A percentile compares a stretch with the other conserved stretches of the same genome.
These are phyloP conservation scores for Adelges cooleyi DNA, from an alignment of 1,140 invertebrate species.

Conservation along the genomic window DNA sequence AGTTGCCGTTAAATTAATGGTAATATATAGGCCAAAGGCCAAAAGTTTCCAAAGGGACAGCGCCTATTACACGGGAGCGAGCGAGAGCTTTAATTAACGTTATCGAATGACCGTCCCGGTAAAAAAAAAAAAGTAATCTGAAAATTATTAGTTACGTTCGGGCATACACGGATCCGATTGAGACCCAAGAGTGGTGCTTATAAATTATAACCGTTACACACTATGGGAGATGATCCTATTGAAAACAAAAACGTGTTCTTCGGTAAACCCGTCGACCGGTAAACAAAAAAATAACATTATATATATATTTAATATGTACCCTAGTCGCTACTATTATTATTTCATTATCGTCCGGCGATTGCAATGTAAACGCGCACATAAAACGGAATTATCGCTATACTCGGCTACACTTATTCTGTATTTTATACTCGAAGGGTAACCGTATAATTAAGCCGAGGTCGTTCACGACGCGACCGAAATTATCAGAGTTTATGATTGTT, in stretches of 20 bases:
- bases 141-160: too few relatives aligned
- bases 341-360: not conserved
- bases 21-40: not conserved
- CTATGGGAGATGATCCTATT: too few relatives aligned
- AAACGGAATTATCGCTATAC: not conserved
- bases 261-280: too few relatives aligned
- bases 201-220: too few relatives aligned
- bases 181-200: too few relatives aligned
- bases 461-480: not conserved
- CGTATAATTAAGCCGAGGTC: not conserved
- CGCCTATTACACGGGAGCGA: not conserved
- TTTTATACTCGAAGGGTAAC: not conserved
- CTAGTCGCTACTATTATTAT: not conserved
- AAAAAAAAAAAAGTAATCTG: too few relatives aligned
- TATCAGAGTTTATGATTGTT: not conserved
- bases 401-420: too few relatives aligned
- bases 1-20: conserved; percentile 4
- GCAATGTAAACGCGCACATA: not conserved
- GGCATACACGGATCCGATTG: too few relatives aligned
- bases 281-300: too few relatives aligned
- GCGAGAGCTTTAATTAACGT: too few relatives aligned
- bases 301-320: not conserved
- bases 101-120: too few relatives aligned
- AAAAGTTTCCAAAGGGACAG: not conserved
- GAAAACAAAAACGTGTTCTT: too few relatives aligned